Evolutionary conservation across 2,888 invertebrate genomes (phyloP).

Genomic region (Hydrotaea cyrtoneurina): DNA sequence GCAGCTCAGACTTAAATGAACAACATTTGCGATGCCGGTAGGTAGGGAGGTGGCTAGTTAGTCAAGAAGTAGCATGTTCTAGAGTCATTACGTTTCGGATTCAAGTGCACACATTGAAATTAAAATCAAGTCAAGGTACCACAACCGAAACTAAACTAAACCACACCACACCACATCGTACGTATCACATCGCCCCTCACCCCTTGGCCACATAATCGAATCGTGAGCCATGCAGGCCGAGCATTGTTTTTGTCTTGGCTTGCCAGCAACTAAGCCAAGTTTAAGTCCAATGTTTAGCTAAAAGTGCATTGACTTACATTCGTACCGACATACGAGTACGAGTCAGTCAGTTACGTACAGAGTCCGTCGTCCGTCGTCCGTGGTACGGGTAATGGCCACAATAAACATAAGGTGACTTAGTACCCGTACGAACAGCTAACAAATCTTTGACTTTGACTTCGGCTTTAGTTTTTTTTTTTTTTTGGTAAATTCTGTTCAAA

Average conservation of each 20-base stretch:
- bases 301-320: slow-evolving; percentile 62
- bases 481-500: background rate
- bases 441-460: slow-evolving; percentile 2
- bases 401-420: slow-evolving; percentile 24
- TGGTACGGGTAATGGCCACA: slow-evolving; percentile 22
- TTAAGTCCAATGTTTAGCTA: slow-evolving; percentile 59
- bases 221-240: background rate
- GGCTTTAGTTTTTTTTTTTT: background rate
- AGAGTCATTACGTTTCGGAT: slow-evolving; percentile 54
- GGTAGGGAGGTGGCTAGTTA: background rate
- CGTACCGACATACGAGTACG: background rate
- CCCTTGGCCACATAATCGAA: background rate
- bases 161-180: slow-evolving; percentile 7
- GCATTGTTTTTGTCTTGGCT: slow-evolving; percentile 26
- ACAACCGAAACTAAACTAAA: slow-evolving; percentile 32
- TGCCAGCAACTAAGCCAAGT: slow-evolving; percentile 41
- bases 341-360: background rate
- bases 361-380: slow-evolving; percentile 10
- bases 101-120: slow-evolving; percentile 50
- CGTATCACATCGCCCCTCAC: background rate
- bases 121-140: slow-evolving; percentile 58
- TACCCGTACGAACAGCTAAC: background rate
- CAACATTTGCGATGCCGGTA: background rate
- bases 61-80: slow-evolving; percentile 57
- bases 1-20: background rate